These are phyloP conservation scores for Pilophorus perplexus DNA, from an alignment of 2,888 invertebrate genomes.

Conservation along the genomic window DNA sequence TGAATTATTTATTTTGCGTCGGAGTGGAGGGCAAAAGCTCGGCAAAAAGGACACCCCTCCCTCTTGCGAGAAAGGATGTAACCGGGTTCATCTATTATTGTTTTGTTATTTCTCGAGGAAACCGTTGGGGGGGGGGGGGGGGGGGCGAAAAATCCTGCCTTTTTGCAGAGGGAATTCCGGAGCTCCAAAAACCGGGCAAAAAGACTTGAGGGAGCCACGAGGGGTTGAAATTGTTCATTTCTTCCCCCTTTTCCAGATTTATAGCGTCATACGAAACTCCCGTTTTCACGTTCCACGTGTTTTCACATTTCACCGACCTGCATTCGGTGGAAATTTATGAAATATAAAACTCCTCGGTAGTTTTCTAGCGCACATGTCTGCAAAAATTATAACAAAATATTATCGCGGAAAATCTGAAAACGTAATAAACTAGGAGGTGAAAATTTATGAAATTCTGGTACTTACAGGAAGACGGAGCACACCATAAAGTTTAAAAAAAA, in stretches of 20 bases:
- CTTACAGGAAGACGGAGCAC: background rate
- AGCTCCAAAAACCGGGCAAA: too few relatives aligned
- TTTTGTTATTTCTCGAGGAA: constrained; percentile 12
- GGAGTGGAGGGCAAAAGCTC: background rate
- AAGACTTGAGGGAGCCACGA: background rate
- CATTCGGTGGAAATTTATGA: too few relatives aligned
- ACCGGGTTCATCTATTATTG: constrained; percentile 18
- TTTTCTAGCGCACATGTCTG: too few relatives aligned
- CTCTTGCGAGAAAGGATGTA: background rate
- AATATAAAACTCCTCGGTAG: too few relatives aligned
- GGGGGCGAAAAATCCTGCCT: background rate
- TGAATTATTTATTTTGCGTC: constrained; percentile 13
- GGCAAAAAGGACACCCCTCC: constrained; percentile 7
- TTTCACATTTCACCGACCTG: too few relatives aligned
- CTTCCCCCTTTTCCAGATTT: background rate
- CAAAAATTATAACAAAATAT: background rate
- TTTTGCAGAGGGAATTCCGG: too few relatives aligned
- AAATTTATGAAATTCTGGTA: background rate
- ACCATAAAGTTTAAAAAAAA: background rate
- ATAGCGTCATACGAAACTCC: background rate
- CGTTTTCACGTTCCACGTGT: too few relatives aligned
- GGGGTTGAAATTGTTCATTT: constrained; percentile 2
- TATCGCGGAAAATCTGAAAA: too few relatives aligned
- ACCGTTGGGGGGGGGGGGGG: background rate
- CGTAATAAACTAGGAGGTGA: too few relatives aligned